A percentile compares a stretch with the other conserved stretches of the same genome.
Evolutionary conservation across 2,797 vertebrate genomes (phyloP).

Genomic region (Tangara arthus): DNA sequence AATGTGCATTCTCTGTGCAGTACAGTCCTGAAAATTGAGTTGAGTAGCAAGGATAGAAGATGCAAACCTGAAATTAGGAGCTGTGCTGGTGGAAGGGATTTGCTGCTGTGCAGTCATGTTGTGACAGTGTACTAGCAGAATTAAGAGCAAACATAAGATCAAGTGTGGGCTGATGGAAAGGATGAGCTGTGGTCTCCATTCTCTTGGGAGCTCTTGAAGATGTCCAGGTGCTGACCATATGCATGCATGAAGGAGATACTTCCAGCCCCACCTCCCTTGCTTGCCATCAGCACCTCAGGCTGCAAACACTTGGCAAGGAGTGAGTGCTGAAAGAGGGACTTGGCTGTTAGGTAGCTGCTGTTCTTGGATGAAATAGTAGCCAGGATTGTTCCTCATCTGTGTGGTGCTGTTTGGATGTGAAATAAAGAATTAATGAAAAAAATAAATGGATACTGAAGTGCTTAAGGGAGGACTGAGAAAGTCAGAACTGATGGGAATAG

Average conservation of each 20-base stretch:
- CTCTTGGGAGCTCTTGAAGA: background rate
- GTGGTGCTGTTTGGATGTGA: background rate
- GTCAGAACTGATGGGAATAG: background rate
- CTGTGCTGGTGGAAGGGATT: background rate
- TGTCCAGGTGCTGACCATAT: background rate
- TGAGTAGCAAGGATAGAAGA: background rate
- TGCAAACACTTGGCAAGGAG: background rate
- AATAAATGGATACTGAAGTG: background rate
- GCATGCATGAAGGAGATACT: background rate
- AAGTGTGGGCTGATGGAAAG: background rate
- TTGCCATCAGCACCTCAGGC: background rate
- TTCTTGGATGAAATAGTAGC: background rate
- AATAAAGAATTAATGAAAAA: background rate
- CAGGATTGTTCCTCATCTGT: background rate
- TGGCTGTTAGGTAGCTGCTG: background rate
- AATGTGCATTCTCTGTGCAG: background rate
- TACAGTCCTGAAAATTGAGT: background rate
- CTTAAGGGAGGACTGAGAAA: background rate
- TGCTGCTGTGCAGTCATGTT: background rate
- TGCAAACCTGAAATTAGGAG: background rate
- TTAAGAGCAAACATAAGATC: background rate
- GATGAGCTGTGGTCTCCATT: background rate
- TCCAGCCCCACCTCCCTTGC: background rate
- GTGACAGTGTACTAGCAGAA: background rate
- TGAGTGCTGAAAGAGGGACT: background rate